Evolutionary conservation across 1,140 invertebrate species (phyloP).

Genomic region (Luehdorfia chinensis): DNA sequence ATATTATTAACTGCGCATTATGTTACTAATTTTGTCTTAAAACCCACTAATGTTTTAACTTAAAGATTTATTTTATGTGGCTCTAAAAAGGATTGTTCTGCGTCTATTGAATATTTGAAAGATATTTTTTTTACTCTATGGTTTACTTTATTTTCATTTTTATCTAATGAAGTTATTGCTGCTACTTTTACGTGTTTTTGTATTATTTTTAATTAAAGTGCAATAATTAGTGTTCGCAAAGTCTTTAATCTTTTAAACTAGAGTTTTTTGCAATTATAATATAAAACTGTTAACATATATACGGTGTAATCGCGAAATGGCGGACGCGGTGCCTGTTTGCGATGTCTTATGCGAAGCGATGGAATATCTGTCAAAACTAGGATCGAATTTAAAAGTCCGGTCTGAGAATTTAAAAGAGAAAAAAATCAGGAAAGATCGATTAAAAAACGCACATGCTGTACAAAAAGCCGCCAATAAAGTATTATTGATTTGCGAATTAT

Average conservation of each 20-base stretch:
- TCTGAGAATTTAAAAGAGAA: conserved; percentile 57
- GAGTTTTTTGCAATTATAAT: no score
- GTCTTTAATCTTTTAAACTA: no score
- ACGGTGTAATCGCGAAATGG: conserved; percentile 44
- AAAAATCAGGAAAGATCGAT: conserved; percentile 51
- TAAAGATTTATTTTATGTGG: no score
- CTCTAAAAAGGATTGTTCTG: no score
- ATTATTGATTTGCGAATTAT: conserved; percentile 61
- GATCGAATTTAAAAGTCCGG: conserved; percentile 51
- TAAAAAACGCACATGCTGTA: conserved; percentile 54
- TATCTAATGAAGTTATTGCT: neutral
- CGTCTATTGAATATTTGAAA: conserved; percentile 2
- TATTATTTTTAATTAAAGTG: no score
- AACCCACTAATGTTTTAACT: no score
- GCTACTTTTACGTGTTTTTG: neutral
- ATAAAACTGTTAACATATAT: neutral
- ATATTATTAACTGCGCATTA: no score
- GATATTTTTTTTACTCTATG: conserved; percentile 40
- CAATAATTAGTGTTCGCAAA: no score
- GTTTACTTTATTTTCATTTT: conserved; percentile 36
- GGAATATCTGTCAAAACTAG: conserved; percentile 68
- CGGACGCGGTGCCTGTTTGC: conserved; percentile 50
- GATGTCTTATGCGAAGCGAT: conserved; percentile 59
- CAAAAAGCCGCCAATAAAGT: conserved; percentile 62
- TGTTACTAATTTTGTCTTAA: no score